Evolutionary conservation across 2,113 vertebrate genomes (phyloP), one percentile per base, ranked within the genome.

Genomic region (Colossoma macropomum): DNA sequence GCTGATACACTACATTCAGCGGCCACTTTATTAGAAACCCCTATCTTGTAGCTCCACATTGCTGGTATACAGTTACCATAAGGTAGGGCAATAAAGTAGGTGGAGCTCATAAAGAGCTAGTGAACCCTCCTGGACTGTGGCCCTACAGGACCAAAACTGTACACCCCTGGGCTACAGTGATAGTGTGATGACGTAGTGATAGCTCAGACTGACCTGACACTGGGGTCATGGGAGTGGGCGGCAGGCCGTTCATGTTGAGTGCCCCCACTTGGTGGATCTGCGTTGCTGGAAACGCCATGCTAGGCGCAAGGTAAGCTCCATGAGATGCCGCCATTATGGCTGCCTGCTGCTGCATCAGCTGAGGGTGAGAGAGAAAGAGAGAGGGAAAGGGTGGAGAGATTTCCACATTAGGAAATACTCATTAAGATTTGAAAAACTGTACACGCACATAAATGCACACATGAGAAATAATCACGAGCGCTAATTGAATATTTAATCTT

Each of bases 321-420:
- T 96, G 95, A 78, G 95, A 95, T 32, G 95, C 93, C 70, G 96
- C 93, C 85, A 97, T 95, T 0, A 96, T 94, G 0, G 96, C 96
- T 2, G 96, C 96, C 90, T 97, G 96, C 89, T 95, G 95, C 89
- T 97, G 96, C 96, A 97, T 97, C 89, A 97, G 92, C 96, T 97
- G 90, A 54, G 11, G 28, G 32, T 56, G 11, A 45, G 16, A 83
- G 38, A 75, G 17, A 63, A 1, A 63, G 7, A 63, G 8, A 77
- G 17, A 25, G 27, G 45, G 16, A 76, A 9, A 4, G 9, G 32
- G 12, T 23, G 27, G 21, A 34, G 54, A 23, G 56, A 66, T 17
- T 30, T 52, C 66, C 65, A 78, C 27, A 60, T 80, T 32, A 32
- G 27, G 16, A 32, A 34, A n/a, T 65, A 34, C 19, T 74, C 27